Evolutionary conservation across 2,797 vertebrate genomes (phyloP), one percentile per base, ranked within the genome.

Genomic region (Australoheros facetus): DNA sequence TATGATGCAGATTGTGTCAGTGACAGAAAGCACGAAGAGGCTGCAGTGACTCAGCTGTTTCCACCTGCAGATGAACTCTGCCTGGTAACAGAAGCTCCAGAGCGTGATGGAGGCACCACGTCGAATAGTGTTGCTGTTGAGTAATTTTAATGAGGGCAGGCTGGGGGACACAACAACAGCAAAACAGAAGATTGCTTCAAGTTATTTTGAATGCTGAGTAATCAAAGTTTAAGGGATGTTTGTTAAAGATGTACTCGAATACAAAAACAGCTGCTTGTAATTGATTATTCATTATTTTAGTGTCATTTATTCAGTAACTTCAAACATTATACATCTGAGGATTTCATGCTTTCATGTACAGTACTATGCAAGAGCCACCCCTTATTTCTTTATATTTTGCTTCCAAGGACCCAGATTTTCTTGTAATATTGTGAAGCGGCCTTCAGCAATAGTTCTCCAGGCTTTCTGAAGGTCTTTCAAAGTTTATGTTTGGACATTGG

Each of bases 11-110:
- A 53, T 74, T 71, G 26, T 58, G 58, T 88, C 74, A 37, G 51
- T 79, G 37, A 19, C 42, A 60, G 73, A 81, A 59, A 48, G 4
- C 55, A 23, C 4, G 5, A 73, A 69, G 71, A 56, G 11, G 70
- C 92, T 87, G 89, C 90, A 87, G 89, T 95, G 93, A 94, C 88
- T 94, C 93, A 92, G 92, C 93, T 80, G 64, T 86, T 91, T 92
- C 26, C 77, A 28, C 73, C 76, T 82, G 75, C 83, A 85, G 28
- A 14, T 53, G 26, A 84, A 85, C 64, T 91, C 86, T 92, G 91
- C 93, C 83, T 77, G 85, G 93, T 73, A 89, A 93, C 92, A 91
- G 85, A 64, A 76, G 75, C 87, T 85, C 86, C 85, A 83, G 79
- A 42, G 81, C 13, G 5, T 0, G n/a, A 62, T 5, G 30, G 66